These are phyloP conservation scores for Anoura caudifer DNA, from an alignment of 2,113 vertebrate genomes.

Conservation along the genomic window DNA sequence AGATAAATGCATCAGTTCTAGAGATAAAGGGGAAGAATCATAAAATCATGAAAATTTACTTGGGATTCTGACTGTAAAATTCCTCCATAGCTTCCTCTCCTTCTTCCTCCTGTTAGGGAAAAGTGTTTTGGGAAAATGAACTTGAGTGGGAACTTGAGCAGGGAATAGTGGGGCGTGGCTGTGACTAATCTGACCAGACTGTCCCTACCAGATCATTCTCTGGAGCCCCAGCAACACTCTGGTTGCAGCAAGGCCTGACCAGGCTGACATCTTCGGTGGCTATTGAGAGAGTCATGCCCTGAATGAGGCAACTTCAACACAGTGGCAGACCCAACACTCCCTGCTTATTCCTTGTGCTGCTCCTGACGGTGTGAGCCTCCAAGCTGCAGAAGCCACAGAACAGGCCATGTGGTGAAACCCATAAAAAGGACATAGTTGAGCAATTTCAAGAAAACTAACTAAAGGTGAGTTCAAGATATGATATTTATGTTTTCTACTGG, in stretches of 20 bases:
- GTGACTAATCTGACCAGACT: neutral
- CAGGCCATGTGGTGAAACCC: neutral
- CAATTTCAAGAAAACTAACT: neutral
- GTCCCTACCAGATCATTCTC: neutral
- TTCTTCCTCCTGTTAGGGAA: neutral
- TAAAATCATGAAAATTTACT: neutral
- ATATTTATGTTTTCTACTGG: neutral
- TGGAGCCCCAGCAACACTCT: neutral
- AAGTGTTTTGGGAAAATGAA: neutral
- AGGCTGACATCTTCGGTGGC: neutral
- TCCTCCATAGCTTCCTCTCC: neutral
- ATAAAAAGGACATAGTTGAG: neutral
- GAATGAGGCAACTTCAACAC: neutral
- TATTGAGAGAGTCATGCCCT: too few species aligned
- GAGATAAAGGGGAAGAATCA: neutral
- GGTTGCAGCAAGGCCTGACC: neutral
- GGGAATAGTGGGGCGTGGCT: neutral
- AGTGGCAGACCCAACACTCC: neutral
- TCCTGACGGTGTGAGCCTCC: neutral
- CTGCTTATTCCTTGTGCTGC: neutral
- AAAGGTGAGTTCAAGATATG: neutral
- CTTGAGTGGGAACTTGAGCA: neutral
- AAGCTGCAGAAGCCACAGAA: neutral
- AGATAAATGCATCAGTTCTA: neutral
- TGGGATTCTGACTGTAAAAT: neutral